phyloP scores from a whole-genome alignment of 2,888 invertebrate species.

The Ceramica pisi region DNA sequence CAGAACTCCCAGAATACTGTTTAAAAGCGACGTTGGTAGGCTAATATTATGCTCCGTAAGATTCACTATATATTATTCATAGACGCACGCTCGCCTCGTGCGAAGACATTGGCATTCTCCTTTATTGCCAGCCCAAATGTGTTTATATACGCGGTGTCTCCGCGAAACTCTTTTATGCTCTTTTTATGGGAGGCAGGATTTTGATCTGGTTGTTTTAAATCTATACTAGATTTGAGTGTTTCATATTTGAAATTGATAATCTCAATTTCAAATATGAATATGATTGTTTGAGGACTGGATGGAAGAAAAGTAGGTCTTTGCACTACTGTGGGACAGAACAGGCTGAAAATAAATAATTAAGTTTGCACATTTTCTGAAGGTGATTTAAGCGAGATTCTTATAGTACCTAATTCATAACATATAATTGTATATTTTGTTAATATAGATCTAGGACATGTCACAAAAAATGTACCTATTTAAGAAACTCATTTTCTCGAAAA shows the following conservation, averaged over 20 bases:
- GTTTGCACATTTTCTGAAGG: too few species aligned
- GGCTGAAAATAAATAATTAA: too few species aligned
- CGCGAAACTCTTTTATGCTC: conserved; percentile 62
- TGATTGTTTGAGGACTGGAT: neutral
- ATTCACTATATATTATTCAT: conserved; percentile 67
- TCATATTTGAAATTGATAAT: neutral
- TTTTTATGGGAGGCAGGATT: conserved; percentile 61
- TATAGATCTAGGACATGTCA: neutral
- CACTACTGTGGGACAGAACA: too few species aligned
- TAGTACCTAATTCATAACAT: too few species aligned
- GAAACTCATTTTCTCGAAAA: neutral
- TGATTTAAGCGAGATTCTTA: too few species aligned
- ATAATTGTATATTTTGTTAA: neutral
- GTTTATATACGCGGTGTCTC: conserved; percentile 65
- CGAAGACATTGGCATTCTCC: conserved; percentile 63
- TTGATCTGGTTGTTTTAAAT: conserved; percentile 57
- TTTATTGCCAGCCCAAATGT: conserved; percentile 66
- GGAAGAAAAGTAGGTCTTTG: too few species aligned
- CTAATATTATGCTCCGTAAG: conserved; percentile 52
- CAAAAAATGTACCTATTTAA: neutral
- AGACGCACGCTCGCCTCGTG: conserved; percentile 61
- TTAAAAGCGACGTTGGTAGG: conserved; percentile 32
- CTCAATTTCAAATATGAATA: too few species aligned
- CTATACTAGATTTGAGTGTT: neutral
- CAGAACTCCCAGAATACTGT: conserved; percentile 16